Evolutionary conservation across 2,888 invertebrate genomes (phyloP).

Genomic region (Timema cristinae): DNA sequence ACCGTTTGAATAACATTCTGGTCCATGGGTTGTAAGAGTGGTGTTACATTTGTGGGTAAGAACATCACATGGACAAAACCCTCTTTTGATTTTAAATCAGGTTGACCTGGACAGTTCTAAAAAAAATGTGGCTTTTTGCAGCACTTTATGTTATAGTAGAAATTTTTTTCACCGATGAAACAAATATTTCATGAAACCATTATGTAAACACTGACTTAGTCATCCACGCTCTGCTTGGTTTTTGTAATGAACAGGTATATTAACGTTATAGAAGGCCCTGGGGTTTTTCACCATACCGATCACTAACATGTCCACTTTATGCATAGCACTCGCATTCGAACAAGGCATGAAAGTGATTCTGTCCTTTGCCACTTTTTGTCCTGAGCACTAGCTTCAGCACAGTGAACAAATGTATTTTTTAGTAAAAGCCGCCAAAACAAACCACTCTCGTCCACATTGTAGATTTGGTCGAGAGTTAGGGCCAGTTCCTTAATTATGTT

Average conservation of each 20-base stretch:
- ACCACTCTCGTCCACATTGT: constrained; percentile 23
- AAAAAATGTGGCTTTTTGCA: neutral
- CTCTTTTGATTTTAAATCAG: neutral
- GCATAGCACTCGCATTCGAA: constrained; percentile 38
- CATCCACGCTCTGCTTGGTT: constrained; percentile 15
- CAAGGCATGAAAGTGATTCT: constrained; percentile 38
- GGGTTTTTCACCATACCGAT: constrained; percentile 14
- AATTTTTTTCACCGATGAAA: neutral
- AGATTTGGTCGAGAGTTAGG: constrained; percentile 14
- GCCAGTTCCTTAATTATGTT: constrained; percentile 15
- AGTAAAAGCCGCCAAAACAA: constrained; percentile 19
- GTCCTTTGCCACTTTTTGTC: constrained; percentile 34
- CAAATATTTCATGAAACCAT: constrained; percentile 12
- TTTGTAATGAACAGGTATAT: constrained; percentile 36
- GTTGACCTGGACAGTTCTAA: neutral
- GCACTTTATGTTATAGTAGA: neutral
- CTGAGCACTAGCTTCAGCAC: constrained; percentile 34
- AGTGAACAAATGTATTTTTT: constrained; percentile 34
- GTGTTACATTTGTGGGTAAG: neutral
- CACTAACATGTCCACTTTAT: constrained; percentile 34
- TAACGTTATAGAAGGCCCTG: neutral
- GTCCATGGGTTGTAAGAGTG: neutral
- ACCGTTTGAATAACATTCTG: neutral
- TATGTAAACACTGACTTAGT: constrained; percentile 9
- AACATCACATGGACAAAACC: constrained; percentile 2